Evolutionary conservation across 2,797 vertebrate species (phyloP).

Genomic region (Eidolon dupreanum): DNA sequence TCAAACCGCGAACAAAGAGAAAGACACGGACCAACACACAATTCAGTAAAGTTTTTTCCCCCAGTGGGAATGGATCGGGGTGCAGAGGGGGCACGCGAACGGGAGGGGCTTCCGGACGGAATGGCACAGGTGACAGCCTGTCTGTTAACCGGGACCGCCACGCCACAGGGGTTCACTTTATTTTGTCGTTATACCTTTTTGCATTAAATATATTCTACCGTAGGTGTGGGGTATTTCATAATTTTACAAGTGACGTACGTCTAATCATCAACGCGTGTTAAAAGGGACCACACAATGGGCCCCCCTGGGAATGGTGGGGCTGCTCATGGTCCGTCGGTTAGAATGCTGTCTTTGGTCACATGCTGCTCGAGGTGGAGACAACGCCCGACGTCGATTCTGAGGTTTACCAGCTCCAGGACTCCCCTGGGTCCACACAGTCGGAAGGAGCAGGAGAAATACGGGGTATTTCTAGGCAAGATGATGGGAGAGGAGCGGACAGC

Average conservation of each 20-base stretch:
- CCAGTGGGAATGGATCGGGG: too few relatives aligned
- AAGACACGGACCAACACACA: neutral
- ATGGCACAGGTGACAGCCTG: neutral
- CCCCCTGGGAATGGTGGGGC: neutral
- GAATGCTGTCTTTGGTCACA: neutral
- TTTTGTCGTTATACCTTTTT: neutral
- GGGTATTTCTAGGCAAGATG: rapidly evolving
- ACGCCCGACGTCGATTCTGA: neutral
- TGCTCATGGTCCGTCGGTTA: rapidly evolving
- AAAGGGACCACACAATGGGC: neutral
- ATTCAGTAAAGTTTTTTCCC: rapidly evolving
- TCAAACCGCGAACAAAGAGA: neutral
- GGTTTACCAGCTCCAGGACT: neutral
- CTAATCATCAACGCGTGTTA: neutral
- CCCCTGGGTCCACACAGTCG: rapidly evolving
- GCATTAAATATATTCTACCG: too few relatives aligned
- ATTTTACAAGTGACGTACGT: neutral
- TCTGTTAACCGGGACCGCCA: neutral
- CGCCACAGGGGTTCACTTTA: neutral
- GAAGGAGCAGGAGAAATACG: neutral
- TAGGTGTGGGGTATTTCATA: neutral
- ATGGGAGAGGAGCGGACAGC: rapidly evolving
- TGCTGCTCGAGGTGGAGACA: neutral
- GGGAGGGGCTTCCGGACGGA: too few relatives aligned
- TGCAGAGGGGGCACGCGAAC: rapidly evolving